Conservation (phyloP, 2,888 invertebrate genomes). For the Cephus rjabovi region DNA sequence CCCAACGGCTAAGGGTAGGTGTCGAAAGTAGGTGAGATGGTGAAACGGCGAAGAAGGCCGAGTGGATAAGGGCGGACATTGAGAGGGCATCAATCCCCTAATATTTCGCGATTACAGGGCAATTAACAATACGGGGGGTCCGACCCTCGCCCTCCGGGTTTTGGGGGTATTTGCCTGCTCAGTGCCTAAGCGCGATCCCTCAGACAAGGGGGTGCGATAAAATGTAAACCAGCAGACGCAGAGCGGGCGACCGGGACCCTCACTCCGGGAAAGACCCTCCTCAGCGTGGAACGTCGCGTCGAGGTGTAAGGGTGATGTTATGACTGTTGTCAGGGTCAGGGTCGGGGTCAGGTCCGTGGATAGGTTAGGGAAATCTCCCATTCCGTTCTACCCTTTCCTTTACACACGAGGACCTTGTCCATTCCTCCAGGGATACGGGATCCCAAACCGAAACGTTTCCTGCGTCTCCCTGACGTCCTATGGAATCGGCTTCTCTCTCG, state of each 20-base stretch:
- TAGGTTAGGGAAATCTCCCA: slow-evolving; percentile 45
- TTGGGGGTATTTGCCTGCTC: slow-evolving; percentile 30
- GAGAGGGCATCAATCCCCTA: slow-evolving; percentile 31
- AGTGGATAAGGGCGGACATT: not conserved
- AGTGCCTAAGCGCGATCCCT: slow-evolving; percentile 30
- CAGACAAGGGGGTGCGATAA: slow-evolving; percentile 47
- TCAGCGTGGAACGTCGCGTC: slow-evolving; percentile 36
- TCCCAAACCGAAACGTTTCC: no score
- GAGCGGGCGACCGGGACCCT: slow-evolving; percentile 44
- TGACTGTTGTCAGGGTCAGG: slow-evolving; percentile 58
- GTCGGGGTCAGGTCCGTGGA: slow-evolving; percentile 41
- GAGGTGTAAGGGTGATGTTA: slow-evolving; percentile 56
- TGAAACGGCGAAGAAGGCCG: not conserved
- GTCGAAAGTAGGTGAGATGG: no score
- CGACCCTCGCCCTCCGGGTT: slow-evolving; percentile 39
- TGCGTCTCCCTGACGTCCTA: no score
- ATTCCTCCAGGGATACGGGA: no score
- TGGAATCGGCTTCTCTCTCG: no score
- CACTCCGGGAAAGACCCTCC: slow-evolving; percentile 53
- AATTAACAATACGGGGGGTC: slow-evolving; percentile 40
- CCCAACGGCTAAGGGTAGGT: no score
- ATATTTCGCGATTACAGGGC: slow-evolving; percentile 37
- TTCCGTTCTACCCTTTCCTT: not conserved
- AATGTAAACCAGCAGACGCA: slow-evolving; percentile 52
- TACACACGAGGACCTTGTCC: no score